Evolutionary conservation across 2,888 invertebrate species (phyloP), one percentile per base, ranked within the genome.

Genomic region (Tenthredo scrophulariae): DNA sequence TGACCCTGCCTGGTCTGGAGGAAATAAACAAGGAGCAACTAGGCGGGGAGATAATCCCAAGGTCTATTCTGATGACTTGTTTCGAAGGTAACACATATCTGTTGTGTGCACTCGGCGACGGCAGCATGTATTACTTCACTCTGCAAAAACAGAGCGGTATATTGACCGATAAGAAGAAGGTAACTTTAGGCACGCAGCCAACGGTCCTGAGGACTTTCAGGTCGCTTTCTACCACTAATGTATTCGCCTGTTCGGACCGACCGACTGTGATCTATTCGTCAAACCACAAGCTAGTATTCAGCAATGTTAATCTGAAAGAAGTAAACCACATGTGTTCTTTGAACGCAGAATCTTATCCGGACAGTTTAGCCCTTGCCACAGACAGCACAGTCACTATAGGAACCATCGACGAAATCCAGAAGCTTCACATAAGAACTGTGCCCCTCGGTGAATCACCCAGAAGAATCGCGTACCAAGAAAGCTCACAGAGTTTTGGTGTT

Each of bases 261-360:
- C 99, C 99, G 0, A 99, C 99, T 0, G 99, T 99, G 18, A 99
- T 99, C 89, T 99, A 99, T 94, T 99, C 99, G 6, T 98, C 98
- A n/a, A 99, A 99, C 94, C 98, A 99, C 93, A 99, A 99, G 93
- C 95, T 99, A 50, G 99, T 99, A 3, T 99, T 99, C 94, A 99
- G 99, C n/a, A 99, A 99, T 94, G 99, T 99, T 1, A 99, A 98
- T 93, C 95, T 98, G 84, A 97, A 97, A 91, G 98, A 98, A 93
- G 98, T 99, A 0, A 98, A 98, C 90, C 98, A 99, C 92, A 99
- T 99, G 98, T 99, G 99, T 94, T 98, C 98, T 0, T 94, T 99
- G 29, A 98, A 99, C 94, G 97, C 99, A 0, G 97, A 97, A 90
- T 98, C 98, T 0, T 99, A 99, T 93, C 97, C 98, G 0, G 98